Evolutionary conservation across 2,113 vertebrate species (phyloP), one percentile per base, ranked within the genome.

Genomic region (Nannospalax galili): DNA sequence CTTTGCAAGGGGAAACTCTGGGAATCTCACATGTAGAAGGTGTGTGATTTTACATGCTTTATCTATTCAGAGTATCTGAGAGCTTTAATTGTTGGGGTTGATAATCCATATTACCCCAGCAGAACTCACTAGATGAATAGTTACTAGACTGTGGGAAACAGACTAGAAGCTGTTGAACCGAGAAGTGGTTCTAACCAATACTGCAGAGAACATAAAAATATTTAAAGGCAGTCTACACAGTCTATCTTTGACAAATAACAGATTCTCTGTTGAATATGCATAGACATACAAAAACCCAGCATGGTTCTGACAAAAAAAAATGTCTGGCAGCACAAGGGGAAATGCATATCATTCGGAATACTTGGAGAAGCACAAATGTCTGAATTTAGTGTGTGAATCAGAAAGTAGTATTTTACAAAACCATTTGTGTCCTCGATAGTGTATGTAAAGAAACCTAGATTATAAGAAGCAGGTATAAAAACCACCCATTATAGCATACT

Each of bases 401-500:
- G 56, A 93, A 84, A 85, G 35, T 94, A 95, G 70, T 70, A 84
- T 67, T 92, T 93, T 79, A 95, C 42, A 95, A 95, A 93, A 93
- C 22, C 58, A 26, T 35, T 32, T 69, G 8, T 1, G 88, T 87
- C 70, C 85, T 93, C 30, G 73, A 75, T 2, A 90, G 92, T n/a
- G n/a, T 84, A 91, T 77, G 37, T 19, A 24, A 72, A 81, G 90
- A 88, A 96, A 84, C 20, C 48, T 32, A 52, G 48, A 69, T 37
- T 80, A 32, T 72, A 81, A 17, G 6, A 91, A 95, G 92, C 16
- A 94, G 5, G 69, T 82, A 74, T 48, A 93, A n/a, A 91, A 92
- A 79, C 3, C 62, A 96, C 4, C 37, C 58, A 90, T 84, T 84
- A 82, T 91, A 81, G 88, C 22, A 77, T 16, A 87, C 19, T 84